Percentiles rank a stretch among this genome's conserved stretches.
These are phyloP conservation scores for Goniozus legneri DNA, from an alignment of 1,140 invertebrate genomes.

Conservation along the genomic window DNA sequence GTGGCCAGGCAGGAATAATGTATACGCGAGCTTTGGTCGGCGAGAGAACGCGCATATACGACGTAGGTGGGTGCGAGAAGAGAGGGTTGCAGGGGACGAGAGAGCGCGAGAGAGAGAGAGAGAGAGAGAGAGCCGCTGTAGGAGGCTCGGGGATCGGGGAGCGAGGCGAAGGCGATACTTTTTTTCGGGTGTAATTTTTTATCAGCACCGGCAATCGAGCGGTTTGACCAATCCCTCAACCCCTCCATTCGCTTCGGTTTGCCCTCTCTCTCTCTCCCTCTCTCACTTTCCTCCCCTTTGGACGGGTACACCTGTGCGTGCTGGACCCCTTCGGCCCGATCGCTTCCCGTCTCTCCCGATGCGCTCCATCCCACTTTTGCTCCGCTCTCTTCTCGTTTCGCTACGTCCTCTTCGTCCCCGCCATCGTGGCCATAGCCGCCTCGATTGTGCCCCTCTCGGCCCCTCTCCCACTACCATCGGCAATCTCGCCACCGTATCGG, in stretches of 20 bases:
- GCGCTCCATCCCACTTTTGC: not conserved
- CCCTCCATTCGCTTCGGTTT: slow-evolving; percentile 18
- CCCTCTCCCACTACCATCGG: slow-evolving; percentile 32
- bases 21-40: slow-evolving; percentile 38
- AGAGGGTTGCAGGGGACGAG: slow-evolving; percentile 7
- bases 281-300: slow-evolving; percentile 5
- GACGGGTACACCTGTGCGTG: slow-evolving; percentile 8
- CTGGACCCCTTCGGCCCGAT: too few species aligned
- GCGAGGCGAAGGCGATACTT: slow-evolving; percentile 39
- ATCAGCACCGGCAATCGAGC: slow-evolving; percentile 41
- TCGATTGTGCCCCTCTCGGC: slow-evolving; percentile 18
- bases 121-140: slow-evolving; percentile 16
- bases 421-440: slow-evolving; percentile 13
- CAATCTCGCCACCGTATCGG: slow-evolving; percentile 49
- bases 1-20: slow-evolving; percentile 37
- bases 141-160: too few species aligned
- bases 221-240: slow-evolving; percentile 44
- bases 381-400: slow-evolving; percentile 4
- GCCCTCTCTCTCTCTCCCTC: slow-evolving; percentile 3
- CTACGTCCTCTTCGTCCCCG: slow-evolving; percentile 13
- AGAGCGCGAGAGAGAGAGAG: slow-evolving; percentile 9
- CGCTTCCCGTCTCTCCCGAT: slow-evolving; percentile 5
- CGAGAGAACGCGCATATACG: too few species aligned
- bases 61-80: not conserved
- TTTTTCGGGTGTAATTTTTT: slow-evolving; percentile 49